Percentiles rank a stretch among this genome's conserved stretches.
Conservation (phyloP, 2,113 vertebrate species). For the Nematolebias whitei region DNA sequence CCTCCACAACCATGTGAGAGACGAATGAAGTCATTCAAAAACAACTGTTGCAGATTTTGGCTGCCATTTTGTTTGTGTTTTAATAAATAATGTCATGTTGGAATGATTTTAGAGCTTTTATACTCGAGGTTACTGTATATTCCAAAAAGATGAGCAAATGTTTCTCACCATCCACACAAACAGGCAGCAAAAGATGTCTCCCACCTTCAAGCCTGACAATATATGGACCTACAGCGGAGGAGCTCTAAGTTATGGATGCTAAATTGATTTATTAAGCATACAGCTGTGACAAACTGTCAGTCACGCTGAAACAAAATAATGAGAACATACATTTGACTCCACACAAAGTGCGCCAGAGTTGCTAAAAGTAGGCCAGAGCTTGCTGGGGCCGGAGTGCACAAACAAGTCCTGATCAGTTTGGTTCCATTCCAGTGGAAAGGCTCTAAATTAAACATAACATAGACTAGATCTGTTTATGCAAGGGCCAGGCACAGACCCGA, state of each 20-base stretch:
- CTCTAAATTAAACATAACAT: constrained; percentile 75
- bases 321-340: constrained; percentile 48
- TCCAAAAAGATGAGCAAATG: constrained; percentile 25
- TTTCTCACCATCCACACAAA: not conserved
- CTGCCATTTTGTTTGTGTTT: too few relatives aligned
- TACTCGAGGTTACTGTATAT: constrained; percentile 12
- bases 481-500: constrained; percentile 54
- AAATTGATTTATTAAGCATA: constrained; percentile 54
- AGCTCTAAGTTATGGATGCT: constrained; percentile 69
- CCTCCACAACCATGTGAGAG: constrained; percentile 10
- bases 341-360: constrained; percentile 57
- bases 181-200: constrained; percentile 35
- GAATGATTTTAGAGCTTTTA: too few relatives aligned
- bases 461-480: constrained; percentile 65
- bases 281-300: constrained; percentile 26
- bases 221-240: constrained; percentile 57
- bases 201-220: constrained; percentile 21
- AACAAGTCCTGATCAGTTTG: constrained; percentile 73
- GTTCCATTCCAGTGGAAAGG: constrained; percentile 60
- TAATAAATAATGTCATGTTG: too few relatives aligned
- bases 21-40: constrained; percentile 47
- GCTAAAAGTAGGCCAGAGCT: constrained; percentile 72
- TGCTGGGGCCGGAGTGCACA: constrained; percentile 56
- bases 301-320: constrained; percentile 21
- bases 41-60: too few relatives aligned